Conservation (phyloP, 64 coral and sea anemone genomes). For the Stylophora pistillata region DNA sequence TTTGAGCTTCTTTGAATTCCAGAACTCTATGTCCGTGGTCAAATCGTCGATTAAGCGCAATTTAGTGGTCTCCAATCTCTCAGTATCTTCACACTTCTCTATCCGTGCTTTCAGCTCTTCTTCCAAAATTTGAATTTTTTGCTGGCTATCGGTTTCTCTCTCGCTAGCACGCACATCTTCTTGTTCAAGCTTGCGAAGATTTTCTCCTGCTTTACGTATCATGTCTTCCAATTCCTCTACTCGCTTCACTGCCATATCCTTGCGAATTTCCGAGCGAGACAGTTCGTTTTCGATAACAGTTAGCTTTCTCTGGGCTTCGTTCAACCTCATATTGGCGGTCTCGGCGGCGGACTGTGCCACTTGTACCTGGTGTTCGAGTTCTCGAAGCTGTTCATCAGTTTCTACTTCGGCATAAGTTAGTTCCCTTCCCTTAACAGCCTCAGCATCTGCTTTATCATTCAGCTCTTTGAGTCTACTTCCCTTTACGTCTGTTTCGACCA, state of each 20-base stretch:
- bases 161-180: slow-evolving; percentile 45
- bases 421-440: slow-evolving; percentile 39
- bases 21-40: slow-evolving; percentile 9
- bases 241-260: slow-evolving; percentile 23
- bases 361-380: slow-evolving; percentile 14
- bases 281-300: slow-evolving; percentile 48
- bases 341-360: neutral
- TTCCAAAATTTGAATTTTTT: slow-evolving; percentile 47
- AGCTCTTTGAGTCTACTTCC: neutral
- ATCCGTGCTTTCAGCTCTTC: slow-evolving; percentile 6
- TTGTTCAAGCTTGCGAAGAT: slow-evolving; percentile 42
- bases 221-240: slow-evolving; percentile 26
- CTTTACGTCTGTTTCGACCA: slow-evolving; percentile 3
- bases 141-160: slow-evolving; percentile 28
- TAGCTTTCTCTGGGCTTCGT: slow-evolving; percentile 49
- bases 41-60: slow-evolving; percentile 17
- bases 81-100: slow-evolving; percentile 6
- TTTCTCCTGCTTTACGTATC: slow-evolving; percentile 59
- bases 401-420: slow-evolving; percentile 50
- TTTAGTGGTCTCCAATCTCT: neutral
- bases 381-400: slow-evolving; percentile 31
- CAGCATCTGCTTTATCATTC: slow-evolving; percentile 20
- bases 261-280: slow-evolving; percentile 11
- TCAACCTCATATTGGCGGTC: slow-evolving; percentile 20
- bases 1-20: slow-evolving; percentile 23